Evolutionary conservation across 2,888 invertebrate species (phyloP), one percentile per base, ranked within the genome.

Genomic region (Chrysodeixis includens): DNA sequence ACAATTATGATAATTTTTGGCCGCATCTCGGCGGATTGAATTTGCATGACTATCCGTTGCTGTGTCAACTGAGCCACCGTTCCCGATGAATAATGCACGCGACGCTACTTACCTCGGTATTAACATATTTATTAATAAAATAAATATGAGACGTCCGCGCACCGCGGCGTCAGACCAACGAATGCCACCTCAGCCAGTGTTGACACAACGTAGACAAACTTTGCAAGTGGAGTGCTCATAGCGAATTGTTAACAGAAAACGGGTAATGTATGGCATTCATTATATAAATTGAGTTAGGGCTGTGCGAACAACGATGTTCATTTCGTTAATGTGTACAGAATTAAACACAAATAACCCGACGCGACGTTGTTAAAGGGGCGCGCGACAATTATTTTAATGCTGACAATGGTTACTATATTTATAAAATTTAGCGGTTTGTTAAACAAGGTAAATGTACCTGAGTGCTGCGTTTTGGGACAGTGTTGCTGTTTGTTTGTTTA

Each of bases 111-210:
- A 94, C 93, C 94, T 93, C 85, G 79, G 81, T 84, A 95, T 95
- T 95, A 94, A 93, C 95, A 95, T 95, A 94, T 95, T 95, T 95
- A 95, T 95, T 95, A 94, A 94, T 94, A 94, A 94, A 92, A 94
- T 94, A 94, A 93, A 94, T 94, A 93, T 86, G 86, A 89, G 90
- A 89, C 92, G 93, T 92, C 93, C 92, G 88, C 87, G 57, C 79
- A 63, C 70, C 76, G 74, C 87, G 83, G 78, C 81, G 83, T 79
- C 83, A 75, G 76, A 69, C 70, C 84, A 78, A 64, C 81, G 87
- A 91, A 85, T 91, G 90, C 77, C 75, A 71, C 72, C 73, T 76
- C 71, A 68, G 71, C 75, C 85, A 77, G 75, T 92, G 93, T 93
- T 92, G 92, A 93, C 92, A 89, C 84, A 88, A 76, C 83, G 84